Base-by-base conservation (phyloP, 2,797 vertebrate species). In the Crenichthys baileyi region DNA sequence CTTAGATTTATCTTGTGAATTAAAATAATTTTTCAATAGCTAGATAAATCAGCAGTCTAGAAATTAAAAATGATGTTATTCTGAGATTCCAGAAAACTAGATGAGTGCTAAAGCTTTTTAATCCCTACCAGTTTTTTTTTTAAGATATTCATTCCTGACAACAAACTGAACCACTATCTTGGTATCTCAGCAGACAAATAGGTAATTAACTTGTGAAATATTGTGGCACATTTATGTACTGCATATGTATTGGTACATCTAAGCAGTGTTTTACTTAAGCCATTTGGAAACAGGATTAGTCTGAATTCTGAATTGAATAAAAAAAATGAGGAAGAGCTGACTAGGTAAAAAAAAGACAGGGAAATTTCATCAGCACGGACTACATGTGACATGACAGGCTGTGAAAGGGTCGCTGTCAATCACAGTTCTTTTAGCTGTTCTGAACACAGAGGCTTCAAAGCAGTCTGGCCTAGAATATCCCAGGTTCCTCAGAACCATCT, bases 351-450 rank as follows among this genome's bases (percentile, higher is more conserved):
- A 75, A 74, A 56, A 58, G 2, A 20, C 26, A 77, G 11, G 51
- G 26, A 29, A 39, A 36, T 1, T 81, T 82, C 67, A 63, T 85
- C 87, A 81, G 75, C 51, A 83, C 41, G 58, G 61, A 74, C 61
- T 50, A 79, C 75, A 61, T 77, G 80, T 89, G 90, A 91, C 51
- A 31, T 75, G 89, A 86, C 85, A 79, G 79, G 83, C 83, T 88
- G 81, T 91, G 90, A 92, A 88, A 88, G 87, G 36, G 39, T n/a
- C 7, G 41, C 90, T 82, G 84, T 92, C 90, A 90, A 61, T 94
- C 87, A 89, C 70, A 36, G 77, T 41, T 29, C 48, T 82, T 77
- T 71, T 73, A 76, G 78, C 77, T 36, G 80, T 73, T 86, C 83
- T 65, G 61, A 60, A 67, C 75, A 78, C 61, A 36, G 20, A 41